These are phyloP conservation scores for Cepaea nemoralis DNA, from an alignment of 1,140 invertebrate genomes.

Conservation along the genomic window DNA sequence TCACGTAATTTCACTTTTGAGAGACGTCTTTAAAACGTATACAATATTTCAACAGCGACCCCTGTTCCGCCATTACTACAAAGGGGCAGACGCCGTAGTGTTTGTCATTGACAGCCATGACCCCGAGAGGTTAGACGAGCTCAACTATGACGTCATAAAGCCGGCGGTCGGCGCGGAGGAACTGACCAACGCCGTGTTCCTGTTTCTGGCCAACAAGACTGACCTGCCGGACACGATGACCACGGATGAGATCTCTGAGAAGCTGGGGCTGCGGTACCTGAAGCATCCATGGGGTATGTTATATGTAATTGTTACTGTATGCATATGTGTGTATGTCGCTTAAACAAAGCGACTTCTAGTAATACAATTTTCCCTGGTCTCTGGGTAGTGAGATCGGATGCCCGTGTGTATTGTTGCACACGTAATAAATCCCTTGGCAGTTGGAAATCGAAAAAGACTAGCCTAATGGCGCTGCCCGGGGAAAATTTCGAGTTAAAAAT, in stretches of 20 bases:
- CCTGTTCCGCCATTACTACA: conserved; percentile 69
- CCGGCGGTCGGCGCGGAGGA: conserved; percentile 84
- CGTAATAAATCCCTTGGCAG: too few species aligned
- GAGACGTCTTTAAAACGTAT: too few species aligned
- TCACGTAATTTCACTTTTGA: too few species aligned
- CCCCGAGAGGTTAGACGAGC: conserved; percentile 62
- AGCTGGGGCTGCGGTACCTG: conserved; percentile 86
- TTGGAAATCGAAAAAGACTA: too few species aligned
- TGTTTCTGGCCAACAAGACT: conserved; percentile 98
- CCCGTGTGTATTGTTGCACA: too few species aligned
- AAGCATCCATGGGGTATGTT: conserved; percentile 65
- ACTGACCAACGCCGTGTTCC: conserved; percentile 92
- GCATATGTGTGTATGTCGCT: too few species aligned
- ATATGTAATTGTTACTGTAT: too few species aligned
- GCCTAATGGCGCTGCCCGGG: too few species aligned
- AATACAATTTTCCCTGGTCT: too few species aligned
- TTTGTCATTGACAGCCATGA: conserved; percentile 68
- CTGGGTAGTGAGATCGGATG: too few species aligned
- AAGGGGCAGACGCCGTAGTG: conserved; percentile 66
- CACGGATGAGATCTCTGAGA: conserved; percentile 95
- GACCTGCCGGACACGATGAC: conserved; percentile 98
- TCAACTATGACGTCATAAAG: conserved; percentile 66
- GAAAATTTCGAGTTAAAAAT: too few species aligned
- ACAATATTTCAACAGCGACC: conserved; percentile 64
- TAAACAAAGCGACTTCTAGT: too few species aligned